These are phyloP conservation scores for Cherax quadricarinatus DNA, from an alignment of 1,140 invertebrate genomes.

Conservation along the genomic window DNA sequence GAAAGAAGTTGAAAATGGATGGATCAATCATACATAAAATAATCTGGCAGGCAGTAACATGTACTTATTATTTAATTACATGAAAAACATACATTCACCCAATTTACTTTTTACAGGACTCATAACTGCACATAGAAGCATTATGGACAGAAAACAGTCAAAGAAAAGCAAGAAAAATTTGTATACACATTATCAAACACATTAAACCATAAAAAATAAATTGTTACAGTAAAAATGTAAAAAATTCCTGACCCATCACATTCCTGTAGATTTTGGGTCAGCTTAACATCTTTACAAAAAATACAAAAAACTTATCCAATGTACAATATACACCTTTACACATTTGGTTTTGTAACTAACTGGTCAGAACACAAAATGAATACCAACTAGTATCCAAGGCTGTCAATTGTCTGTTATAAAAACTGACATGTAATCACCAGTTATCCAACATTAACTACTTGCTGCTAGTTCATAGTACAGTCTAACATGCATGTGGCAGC, in stretches of 20 bases:
- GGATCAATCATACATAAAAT: conserved; percentile 38
- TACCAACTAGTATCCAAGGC: conserved; percentile 36
- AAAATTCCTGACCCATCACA: conserved; percentile 23
- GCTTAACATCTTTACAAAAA: conserved; percentile 62
- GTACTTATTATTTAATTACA: conserved; percentile 7
- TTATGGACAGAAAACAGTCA: conserved; percentile 25
- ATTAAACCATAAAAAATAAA: conserved; percentile 62
- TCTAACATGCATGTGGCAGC: conserved; percentile 12
- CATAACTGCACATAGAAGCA: conserved; percentile 49
- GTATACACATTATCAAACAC: conserved; percentile 50
- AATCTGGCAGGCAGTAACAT: conserved; percentile 31
- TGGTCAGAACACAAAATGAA: conserved; percentile 52
- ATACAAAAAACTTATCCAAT: conserved; percentile 60
- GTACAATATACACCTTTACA: conserved; percentile 63
- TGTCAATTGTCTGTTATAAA: background rate
- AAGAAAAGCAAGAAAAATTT: conserved; percentile 42
- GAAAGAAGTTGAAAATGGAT: conserved; percentile 17
- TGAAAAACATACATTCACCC: conserved; percentile 21
- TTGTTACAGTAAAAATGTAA: conserved; percentile 60
- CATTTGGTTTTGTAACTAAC: conserved; percentile 58
- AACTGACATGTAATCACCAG: conserved; percentile 18
- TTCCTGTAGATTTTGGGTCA: conserved; percentile 9
- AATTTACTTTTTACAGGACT: background rate
- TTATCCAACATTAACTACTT: conserved; percentile 37
- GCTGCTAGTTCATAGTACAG: conserved; percentile 22